Percentiles rank a stretch among this genome's conserved stretches.
Conservation (phyloP, 2,797 vertebrate species). For the Odontamblyopus lacepedii region DNA sequence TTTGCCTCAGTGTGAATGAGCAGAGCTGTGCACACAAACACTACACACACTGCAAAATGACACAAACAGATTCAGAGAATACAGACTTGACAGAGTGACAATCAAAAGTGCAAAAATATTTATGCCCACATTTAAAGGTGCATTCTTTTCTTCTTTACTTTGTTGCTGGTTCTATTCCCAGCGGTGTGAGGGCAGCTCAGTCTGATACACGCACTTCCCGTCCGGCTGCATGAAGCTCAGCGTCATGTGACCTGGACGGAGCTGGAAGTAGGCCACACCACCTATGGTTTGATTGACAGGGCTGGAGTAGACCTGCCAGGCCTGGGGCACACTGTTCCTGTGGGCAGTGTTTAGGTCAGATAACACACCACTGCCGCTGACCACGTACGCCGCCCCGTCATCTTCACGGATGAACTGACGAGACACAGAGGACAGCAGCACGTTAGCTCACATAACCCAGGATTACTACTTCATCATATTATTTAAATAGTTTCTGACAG, state of each 20-base stretch:
- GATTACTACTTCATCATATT: too few relatives aligned
- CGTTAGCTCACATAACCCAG: too few relatives aligned
- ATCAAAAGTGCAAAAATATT: too few relatives aligned
- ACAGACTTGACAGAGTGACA: too few relatives aligned
- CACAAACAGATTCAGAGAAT: too few relatives aligned
- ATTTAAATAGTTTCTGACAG: too few relatives aligned
- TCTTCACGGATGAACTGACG: conserved; percentile 70
- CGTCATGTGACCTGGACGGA: conserved; percentile 53
- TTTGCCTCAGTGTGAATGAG: too few relatives aligned
- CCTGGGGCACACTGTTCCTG: conserved; percentile 45
- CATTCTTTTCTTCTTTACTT: too few relatives aligned
- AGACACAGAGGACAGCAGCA: background rate
- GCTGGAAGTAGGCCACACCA: conserved; percentile 64
- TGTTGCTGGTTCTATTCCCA: background rate
- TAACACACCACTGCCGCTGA: conserved; percentile 66
- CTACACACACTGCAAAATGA: too few relatives aligned
- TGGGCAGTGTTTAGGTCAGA: conserved; percentile 43
- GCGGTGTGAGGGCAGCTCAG: conserved; percentile 24
- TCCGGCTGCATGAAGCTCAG: conserved; percentile 63
- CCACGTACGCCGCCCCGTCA: conserved; percentile 62
- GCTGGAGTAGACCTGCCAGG: conserved; percentile 71
- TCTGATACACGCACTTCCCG: conserved; percentile 69
- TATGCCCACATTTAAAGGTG: too few relatives aligned
- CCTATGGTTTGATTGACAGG: conserved; percentile 60
- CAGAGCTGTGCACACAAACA: too few relatives aligned